Evolutionary conservation across 1,140 invertebrate genomes (phyloP), one percentile per base, ranked within the genome.

Genomic region (Nebria ingens): DNA sequence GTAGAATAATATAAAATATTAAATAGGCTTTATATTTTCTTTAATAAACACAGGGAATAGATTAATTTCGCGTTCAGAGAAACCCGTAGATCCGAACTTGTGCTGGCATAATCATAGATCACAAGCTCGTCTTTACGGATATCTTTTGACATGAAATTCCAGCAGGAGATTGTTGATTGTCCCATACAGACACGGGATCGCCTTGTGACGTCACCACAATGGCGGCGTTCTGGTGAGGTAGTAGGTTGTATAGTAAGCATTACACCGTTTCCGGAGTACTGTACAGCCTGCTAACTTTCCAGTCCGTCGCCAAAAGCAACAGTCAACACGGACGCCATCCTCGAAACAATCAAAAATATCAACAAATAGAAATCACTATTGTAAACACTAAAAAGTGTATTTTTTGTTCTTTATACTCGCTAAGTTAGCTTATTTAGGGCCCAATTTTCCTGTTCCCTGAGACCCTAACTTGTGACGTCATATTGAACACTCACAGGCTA

Each of bases 211-310:
- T 13, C 11, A 52, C 19, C 19, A 19, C 23, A 12, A 38, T 55
- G 59, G 54, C 56, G 40, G 56, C 59, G 64, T 59, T 75, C 71
- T 72, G 74, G 72, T 83, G 82, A 84, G 82, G 82, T 84, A 84
- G 82, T 84, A 82, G 81, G 81, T 84, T 84, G 82, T 84, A 84
- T 83, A 83, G 82, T 83, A 82, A 77, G 79, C 75, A 82, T 76
- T 80, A 82, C 79, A 82, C 66, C 72, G 71, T 66, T 73, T 70
- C n/a, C 70, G 79, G 75, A 76, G 79, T 79, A 83, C 82, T 84
- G 80, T 84, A 81, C 81, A 82, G 78, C 81, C 79, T 83, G 80
- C 82, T 84, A 83, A 82, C 82, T 83, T 84, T 84, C 80, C 79
- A 71, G 68, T 77, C 63, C 64, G 64, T 54, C 40, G 56, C 38